Base-by-base conservation (phyloP, 2,888 invertebrate genomes). In the Rotaria socialis region DNA sequence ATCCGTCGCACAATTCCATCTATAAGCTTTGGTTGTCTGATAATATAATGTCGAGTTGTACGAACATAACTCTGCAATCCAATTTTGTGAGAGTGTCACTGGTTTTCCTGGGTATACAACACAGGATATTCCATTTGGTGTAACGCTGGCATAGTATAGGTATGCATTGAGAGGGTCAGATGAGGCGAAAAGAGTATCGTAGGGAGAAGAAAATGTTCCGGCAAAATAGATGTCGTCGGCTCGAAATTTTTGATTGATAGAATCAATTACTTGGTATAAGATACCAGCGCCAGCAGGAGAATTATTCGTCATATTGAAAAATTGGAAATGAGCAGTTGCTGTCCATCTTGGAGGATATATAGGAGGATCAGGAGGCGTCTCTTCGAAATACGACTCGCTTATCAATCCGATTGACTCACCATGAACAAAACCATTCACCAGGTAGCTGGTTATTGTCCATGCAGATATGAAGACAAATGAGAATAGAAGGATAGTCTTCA, bases 311-410 rank as follows among this genome's bases (percentile, higher is more conserved):
- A 35, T 35, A 16, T 67, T 67, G 27, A 67, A 16, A 67, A 67
- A 67, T 67, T 67, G 67, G n/a, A 67, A 67, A 67, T 67, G 67
- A 27, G 67, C 67, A 67, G 67, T 67, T 67, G 67, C 67, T 67
- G 67, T 35, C 67, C 67, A 67, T 35, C 67, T 27, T 67, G 67
- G 67, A 11, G 67, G 67, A 67, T 67, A 67, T 16, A n/a, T 35
- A 10, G 67, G 67, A 35, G 67, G 67, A 35, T 67, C 27, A 27
- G 67, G 55, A 55, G 5, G 55, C 10, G 22, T 55, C 5, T 55
- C 22, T 22, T 22, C 22, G 22, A 55, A 22, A 55, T 22, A 55
- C 5, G 22, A 0, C 19, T 55, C 22, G 55, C 55, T 55, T 55
- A 55, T 22, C 7, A 22, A 55, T 55, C 22, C 7, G 4, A 22